Conservation (phyloP, 2,113 vertebrate species). For the Tylochromis polylepis region DNA sequence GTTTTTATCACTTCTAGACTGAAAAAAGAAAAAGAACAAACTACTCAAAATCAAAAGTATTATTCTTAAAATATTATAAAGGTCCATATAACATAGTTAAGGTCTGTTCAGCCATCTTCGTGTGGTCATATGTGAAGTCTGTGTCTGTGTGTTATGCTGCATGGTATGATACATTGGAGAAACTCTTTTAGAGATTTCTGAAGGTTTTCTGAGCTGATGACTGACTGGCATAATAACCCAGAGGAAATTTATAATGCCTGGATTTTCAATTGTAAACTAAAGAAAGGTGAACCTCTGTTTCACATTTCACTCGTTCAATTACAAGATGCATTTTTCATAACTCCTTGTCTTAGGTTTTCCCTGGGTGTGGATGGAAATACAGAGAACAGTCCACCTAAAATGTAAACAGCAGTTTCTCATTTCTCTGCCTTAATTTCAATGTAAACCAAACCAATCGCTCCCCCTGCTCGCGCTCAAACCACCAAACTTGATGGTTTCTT, state of each 20-base stretch:
- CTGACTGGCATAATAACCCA: slow-evolving; percentile 17
- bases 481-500: slow-evolving; percentile 72
- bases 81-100: neutral
- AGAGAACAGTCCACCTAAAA: slow-evolving; percentile 56
- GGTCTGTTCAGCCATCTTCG: neutral
- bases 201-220: neutral
- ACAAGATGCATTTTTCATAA: slow-evolving; percentile 50
- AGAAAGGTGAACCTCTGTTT: slow-evolving; percentile 31
- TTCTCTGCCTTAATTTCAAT: slow-evolving; percentile 70
- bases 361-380: slow-evolving; percentile 57
- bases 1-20: neutral
- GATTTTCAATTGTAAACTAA: slow-evolving; percentile 27
- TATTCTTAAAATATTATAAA: neutral
- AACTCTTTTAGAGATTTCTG: neutral
- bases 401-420: slow-evolving; percentile 70
- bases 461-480: slow-evolving; percentile 57
- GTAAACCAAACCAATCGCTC: slow-evolving; percentile 66
- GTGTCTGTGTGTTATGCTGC: neutral
- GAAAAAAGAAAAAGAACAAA: neutral
- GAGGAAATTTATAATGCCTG: slow-evolving; percentile 7
- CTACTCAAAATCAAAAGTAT: neutral
- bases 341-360: slow-evolving; percentile 34
- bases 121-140: neutral
- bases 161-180: neutral
- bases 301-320: slow-evolving; percentile 40